Base-by-base conservation (phyloP, 2,888 invertebrate species). In the Calephelis perditalis region DNA sequence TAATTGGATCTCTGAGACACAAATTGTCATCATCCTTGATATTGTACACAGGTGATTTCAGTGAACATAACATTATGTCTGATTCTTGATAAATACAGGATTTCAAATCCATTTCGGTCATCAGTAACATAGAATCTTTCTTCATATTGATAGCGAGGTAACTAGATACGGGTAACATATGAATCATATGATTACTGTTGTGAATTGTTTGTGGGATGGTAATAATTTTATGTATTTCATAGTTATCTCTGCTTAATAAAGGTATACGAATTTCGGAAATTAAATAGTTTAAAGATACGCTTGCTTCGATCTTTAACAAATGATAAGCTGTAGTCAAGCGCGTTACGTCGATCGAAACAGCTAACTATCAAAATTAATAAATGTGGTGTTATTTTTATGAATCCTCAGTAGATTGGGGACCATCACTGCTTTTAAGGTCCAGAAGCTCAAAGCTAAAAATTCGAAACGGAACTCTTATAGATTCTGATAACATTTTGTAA, bases 181-280 rank as follows among this genome's bases (percentile, higher is more conserved):
- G 10, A 44, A 10, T 44, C 44, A 44, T 44, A 44, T 10, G 44
- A 44, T 44, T 44, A 44, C 7, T 44, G 10, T 6, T 44, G 44
- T 44, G 8, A 10, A 3, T 44, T 44, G 44, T 10, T 44, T 63
- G 54, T 0, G 64, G 64, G 3, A 66, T 36, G 2, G 67, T 52
- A 35, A 63, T 62, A 0, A 65, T 3, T 36, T 59, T 56, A 8
- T 60, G 60, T 7, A 66, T 7, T 3, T 68, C 65, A 58, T 56
- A 68, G 36, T 1, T 56, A 9, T 67, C 68, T 61, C 66, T 63
- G 35, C 55, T 63, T 6, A 64, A 57, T 26, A 67, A 56, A 2
- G 67, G 68, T 1, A 69, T 62, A 11, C 59, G 61, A 8, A 68
- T 63, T 56, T 70, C 65, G 56, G 67, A 68, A 15, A 69, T 60